Evolutionary conservation across 2,888 invertebrate genomes (phyloP), one percentile per base, ranked within the genome.

Genomic region (Drosophila putrida): DNA sequence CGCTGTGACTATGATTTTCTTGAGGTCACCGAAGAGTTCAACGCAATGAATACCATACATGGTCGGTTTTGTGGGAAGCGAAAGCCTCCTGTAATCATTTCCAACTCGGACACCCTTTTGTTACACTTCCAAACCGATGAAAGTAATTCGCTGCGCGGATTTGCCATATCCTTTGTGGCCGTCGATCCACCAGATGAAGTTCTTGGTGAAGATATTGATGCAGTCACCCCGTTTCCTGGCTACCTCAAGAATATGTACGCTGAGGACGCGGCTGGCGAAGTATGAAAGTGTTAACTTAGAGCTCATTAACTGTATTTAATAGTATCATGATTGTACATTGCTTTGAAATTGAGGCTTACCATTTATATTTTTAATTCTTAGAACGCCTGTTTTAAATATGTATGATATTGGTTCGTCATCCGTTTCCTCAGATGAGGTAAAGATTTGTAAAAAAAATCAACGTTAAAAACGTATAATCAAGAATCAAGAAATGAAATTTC

Each of bases 1-100:
- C 96, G 96, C 80, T 99, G 99, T 89, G 95, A 96, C 54, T 99
- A 98, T 90, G 99, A 99, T 91, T 97, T 95, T 89, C 96, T 99
- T 0, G 98, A 98, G 92, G 95, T 99, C 0, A 93, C 96, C 67
- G 97, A 98, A 82, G 95, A 96, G 35, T 95, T 96, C 6, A 96
- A 96, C 27, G 94, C 94, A 0, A 82, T 88, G 63, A 91, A 90
- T 55, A 90, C 82, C 2, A 95, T 95, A 47, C 96, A 97, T 84
- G 98, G 98, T 6, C 95, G 95, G 77, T 97, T 95, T 90, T 99
- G 99, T 91, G 98, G 98, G 28, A 96, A 95, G 75, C 94, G 95
- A 92, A 86, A 96, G 93, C 97, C 98, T 0, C 95, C 95, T 4
- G 96, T 97, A 84, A 96, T 98, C 50, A 95, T 96, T 27, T 98